Evolutionary conservation across 1,140 invertebrate species (phyloP), one percentile per base, ranked within the genome.

Genomic region (Eriocheir sinensis): DNA sequence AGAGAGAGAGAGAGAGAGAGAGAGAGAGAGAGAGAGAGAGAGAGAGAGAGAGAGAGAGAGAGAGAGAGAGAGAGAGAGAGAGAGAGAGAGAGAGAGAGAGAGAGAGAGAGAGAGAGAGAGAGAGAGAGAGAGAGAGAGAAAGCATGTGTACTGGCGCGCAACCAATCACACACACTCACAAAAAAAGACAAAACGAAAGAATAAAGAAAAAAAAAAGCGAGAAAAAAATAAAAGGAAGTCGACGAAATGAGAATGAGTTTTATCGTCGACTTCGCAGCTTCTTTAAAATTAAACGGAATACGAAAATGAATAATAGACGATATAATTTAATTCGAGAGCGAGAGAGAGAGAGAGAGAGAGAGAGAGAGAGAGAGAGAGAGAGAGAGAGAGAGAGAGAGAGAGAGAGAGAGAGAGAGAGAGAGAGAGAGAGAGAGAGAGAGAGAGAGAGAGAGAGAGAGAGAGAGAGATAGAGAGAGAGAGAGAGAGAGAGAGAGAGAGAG

Each of bases 391-490:
- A 72, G 53, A 72, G 53, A 72, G 53, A 72, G 27, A 81, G 80
- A 81, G 3, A 81, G 80, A 81, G 27, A 81, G 80, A 81, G 80
- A 81, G 80, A 81, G 27, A 81, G 80, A 81, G 27, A 6, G 27
- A 72, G 53, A 72, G 27, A 81, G 80, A 81, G 3, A 81, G 80
- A 81, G 27, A 81, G 80, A 81, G 80, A 81, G 80, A 81, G 27
- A 81, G 80, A 81, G 27, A 6, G 80, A 1, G 80, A 81, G n/a
- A n/a, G 80, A 81, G 27, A 80, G 53, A 72, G 53, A 72, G 53
- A 72, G 53, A 72, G 53, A 72, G 53, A 72, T 12, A 72, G 53
- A 72, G 53, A 72, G 53, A 72, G 53, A 72, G 53, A 72, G 53
- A 72, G 53, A 72, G 53, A 72, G 53, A 72, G 53, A 72, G 53